A percentile compares a stretch with the other conserved stretches of the same genome.
Evolutionary conservation across 1,140 invertebrate genomes (phyloP).

Genomic region (Glossosoma conforme): DNA sequence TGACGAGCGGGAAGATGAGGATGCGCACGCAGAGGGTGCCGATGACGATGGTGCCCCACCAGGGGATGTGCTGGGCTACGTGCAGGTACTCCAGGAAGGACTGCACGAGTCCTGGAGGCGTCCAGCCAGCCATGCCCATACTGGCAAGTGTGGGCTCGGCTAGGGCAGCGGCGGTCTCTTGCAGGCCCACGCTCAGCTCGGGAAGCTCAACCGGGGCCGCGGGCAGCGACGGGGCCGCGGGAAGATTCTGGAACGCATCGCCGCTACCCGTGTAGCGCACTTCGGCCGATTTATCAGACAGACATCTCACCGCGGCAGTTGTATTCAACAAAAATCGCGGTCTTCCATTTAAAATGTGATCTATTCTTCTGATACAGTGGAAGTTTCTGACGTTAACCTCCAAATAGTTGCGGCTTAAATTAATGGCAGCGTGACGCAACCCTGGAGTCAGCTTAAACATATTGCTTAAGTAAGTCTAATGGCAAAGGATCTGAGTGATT

Average conservation of each 20-base stretch:
- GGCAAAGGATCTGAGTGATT: too few species aligned
- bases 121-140: conserved; percentile 73
- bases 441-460: too few species aligned
- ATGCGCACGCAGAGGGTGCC: conserved; percentile 72
- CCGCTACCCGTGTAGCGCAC: not conserved
- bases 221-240: not conserved
- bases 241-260: not conserved
- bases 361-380: conserved; percentile 4
- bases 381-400: too few species aligned
- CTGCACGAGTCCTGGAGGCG: conserved; percentile 76
- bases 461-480: too few species aligned
- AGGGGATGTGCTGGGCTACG: conserved; percentile 69
- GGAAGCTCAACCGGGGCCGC: not conserved
- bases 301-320: not conserved
- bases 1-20: conserved; percentile 76
- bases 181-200: not conserved
- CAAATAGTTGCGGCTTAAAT: too few species aligned
- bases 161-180: not conserved
- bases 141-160: conserved; percentile 70
- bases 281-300: not conserved
- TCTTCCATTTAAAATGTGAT: conserved; percentile 12
- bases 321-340: conserved; percentile 8
- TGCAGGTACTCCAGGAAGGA: conserved; percentile 77
- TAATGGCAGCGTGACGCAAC: too few species aligned
- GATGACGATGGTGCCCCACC: conserved; percentile 81